Conservation (phyloP, 2,888 invertebrate species). For the Cryptocheilus praepositus region DNA sequence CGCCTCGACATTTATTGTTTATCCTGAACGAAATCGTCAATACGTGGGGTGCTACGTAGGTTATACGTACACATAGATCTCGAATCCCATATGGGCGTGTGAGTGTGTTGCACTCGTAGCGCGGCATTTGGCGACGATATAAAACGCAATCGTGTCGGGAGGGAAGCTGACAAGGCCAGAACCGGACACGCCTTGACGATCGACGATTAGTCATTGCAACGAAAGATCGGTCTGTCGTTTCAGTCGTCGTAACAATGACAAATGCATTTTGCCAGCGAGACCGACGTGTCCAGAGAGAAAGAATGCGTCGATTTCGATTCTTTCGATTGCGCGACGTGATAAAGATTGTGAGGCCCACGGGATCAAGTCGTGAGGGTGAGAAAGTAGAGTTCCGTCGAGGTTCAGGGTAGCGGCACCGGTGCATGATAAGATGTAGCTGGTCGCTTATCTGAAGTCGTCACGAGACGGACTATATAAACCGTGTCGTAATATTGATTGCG, state of each 20-base stretch:
- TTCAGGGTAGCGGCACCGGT: too few relatives aligned
- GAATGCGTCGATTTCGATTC: conserved; percentile 13
- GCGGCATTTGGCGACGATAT: conserved; percentile 15
- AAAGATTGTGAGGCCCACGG: neutral
- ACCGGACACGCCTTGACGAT: conserved; percentile 38
- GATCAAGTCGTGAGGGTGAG: neutral
- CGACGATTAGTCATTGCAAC: conserved; percentile 43
- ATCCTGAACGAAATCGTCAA: conserved; percentile 11
- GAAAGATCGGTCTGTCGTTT: conserved; percentile 40
- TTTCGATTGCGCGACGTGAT: conserved; percentile 26
- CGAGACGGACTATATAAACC: too few relatives aligned
- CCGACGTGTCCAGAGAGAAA: too few relatives aligned
- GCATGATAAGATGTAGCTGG: too few relatives aligned
- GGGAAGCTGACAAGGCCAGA: conserved; percentile 35
- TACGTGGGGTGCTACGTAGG: neutral
- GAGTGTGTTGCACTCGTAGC: conserved; percentile 23
- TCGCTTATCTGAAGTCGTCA: too few relatives aligned
- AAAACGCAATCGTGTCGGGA: conserved; percentile 14
- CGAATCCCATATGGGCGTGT: conserved; percentile 7
- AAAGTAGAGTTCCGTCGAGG: too few relatives aligned
- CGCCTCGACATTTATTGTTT: conserved; percentile 36
- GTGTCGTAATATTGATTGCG: too few relatives aligned
- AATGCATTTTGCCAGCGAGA: conserved; percentile 21
- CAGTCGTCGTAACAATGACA: conserved; percentile 38
- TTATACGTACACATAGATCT: too few relatives aligned